Evolutionary conservation across 2,113 vertebrate species (phyloP), one percentile per base, ranked within the genome.

Genomic region (Sander vitreus): DNA sequence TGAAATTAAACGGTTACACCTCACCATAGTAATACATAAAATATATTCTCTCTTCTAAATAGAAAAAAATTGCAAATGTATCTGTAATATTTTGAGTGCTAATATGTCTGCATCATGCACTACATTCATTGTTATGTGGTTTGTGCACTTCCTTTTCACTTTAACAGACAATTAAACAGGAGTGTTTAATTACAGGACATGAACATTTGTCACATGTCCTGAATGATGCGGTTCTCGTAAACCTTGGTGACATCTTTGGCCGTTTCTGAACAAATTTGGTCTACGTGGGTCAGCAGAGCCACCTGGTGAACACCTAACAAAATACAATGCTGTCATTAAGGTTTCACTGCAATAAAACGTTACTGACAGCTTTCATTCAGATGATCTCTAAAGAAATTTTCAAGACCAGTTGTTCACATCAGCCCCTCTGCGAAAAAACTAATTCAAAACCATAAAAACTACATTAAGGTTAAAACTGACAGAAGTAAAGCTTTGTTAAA

Each of bases 241-340:
- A 94, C 93, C 6, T 69, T 2, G 7, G 78, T 75, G 53, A 90
- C 10, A 48, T 95, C 80, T 73, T 76, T 83, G 59, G 69, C 48
- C 0, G 88, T 93, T 12, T 79, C n/a, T 2, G 6, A 3, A 69
- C 91, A 95, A 3, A 92, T 67, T 14, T 90, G 39, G 86, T 95
- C 95, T 1, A 95, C 43, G 6, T 95, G 92, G 47, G 94, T 95
- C 78, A 95, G 74, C 82, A 95, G 78, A 33, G 91, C 92, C 68
- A 95, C 93, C 73, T 95, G 95, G 72, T 94, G 94, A 58, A 95
- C 84, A 69, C 93, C 94, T 95, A 54, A 51, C 6, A 64, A 4
- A 81, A 77, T 3, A 71, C 9, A 74, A 14, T 15, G 16, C 18
- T n/a, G 39, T 59, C 9, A 54, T 69, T 13, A 33, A 67, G 36